phyloP scores from a whole-genome alignment of 2,888 invertebrate genomes.

The Epinotia nisella region DNA sequence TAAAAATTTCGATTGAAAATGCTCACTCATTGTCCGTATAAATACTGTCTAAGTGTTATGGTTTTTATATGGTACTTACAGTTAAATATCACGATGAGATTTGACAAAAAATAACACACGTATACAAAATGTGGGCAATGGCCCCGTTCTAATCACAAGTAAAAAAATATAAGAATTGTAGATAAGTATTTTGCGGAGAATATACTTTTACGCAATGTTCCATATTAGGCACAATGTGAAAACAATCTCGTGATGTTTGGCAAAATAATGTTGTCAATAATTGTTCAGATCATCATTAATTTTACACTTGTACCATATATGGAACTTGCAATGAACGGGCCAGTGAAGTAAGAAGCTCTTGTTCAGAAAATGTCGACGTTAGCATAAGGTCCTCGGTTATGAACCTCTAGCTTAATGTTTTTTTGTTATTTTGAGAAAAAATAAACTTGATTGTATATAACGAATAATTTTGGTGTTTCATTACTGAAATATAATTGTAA shows the following conservation, averaged over 20 bases:
- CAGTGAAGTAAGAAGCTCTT: slow-evolving; percentile 2
- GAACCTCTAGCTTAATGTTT: slow-evolving; percentile 78
- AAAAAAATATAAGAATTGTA: neutral
- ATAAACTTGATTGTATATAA: slow-evolving; percentile 80
- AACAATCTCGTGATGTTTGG: neutral
- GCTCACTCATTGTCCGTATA: too few species aligned
- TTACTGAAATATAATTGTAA: neutral
- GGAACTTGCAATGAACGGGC: slow-evolving; percentile 5
- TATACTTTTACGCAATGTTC: neutral
- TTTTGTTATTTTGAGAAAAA: slow-evolving; percentile 80
- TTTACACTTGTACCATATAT: neutral
- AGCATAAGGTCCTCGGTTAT: slow-evolving; percentile 71
- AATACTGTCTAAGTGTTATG: neutral
- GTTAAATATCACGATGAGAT: neutral
- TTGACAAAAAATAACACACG: neutral
- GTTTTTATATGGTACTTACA: neutral
- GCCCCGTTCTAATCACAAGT: neutral
- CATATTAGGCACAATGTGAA: neutral
- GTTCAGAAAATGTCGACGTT: slow-evolving; percentile 46
- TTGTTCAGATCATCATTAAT: neutral
- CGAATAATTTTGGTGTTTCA: slow-evolving; percentile 42
- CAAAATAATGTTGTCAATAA: neutral
- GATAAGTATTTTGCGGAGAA: neutral
- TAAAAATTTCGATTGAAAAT: neutral
- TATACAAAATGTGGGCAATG: slow-evolving; percentile 4